These are phyloP conservation scores for Amazona guildingii DNA, from an alignment of 2,113 vertebrate species.

Conservation along the genomic window DNA sequence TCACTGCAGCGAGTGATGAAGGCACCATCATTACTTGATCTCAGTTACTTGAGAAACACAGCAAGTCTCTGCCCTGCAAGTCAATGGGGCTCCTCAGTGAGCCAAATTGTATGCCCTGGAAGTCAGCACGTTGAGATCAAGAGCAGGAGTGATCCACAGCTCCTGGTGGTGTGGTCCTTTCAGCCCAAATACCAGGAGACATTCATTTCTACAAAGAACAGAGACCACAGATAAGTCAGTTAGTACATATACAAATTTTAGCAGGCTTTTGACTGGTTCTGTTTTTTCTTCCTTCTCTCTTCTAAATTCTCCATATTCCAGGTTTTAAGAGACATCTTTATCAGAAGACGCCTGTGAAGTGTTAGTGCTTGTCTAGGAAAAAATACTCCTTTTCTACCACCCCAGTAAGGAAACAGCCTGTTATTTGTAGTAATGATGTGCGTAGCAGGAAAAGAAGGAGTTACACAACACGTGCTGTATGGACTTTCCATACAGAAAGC, in stretches of 20 bases:
- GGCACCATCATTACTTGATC: background rate
- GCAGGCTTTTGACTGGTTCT: background rate
- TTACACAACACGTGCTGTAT: background rate
- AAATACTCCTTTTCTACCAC: background rate
- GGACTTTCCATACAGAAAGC: background rate
- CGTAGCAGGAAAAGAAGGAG: background rate
- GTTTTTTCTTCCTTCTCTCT: background rate
- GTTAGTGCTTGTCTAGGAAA: background rate
- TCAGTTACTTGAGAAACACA: background rate
- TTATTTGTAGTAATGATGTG: background rate
- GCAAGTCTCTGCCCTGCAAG: background rate
- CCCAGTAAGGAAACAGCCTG: background rate
- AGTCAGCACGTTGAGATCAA: background rate
- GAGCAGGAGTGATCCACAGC: background rate
- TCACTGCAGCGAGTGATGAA: background rate
- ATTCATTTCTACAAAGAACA: background rate
- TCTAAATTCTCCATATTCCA: background rate
- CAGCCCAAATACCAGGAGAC: background rate
- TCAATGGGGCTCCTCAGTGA: background rate
- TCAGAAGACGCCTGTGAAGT: background rate
- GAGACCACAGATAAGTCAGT: background rate
- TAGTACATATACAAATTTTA: background rate
- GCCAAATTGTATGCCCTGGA: background rate
- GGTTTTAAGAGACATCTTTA: background rate
- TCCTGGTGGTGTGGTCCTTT: background rate